Percentiles rank a stretch among this genome's conserved stretches.
Evolutionary conservation across 2,797 vertebrate genomes (phyloP).

Genomic region (Siniperca obscura): DNA sequence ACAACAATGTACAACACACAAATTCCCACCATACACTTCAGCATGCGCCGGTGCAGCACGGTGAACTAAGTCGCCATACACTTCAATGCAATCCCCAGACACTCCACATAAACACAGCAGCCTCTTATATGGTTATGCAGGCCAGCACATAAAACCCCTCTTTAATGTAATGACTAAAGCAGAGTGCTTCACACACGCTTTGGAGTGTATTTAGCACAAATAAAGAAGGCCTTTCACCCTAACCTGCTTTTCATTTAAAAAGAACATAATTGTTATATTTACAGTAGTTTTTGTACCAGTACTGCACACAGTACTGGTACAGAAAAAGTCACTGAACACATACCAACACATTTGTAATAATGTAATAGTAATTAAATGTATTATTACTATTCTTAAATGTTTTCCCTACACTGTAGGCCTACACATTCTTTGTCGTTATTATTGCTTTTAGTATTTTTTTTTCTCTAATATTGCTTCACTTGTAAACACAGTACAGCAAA

Average conservation of each 20-base stretch:
- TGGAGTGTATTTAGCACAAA: conserved; percentile 56
- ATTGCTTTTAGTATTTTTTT: too few relatives aligned
- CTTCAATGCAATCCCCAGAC: conserved; percentile 58
- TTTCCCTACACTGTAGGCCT: too few relatives aligned
- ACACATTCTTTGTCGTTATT: too few relatives aligned
- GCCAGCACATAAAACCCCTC: conserved; percentile 43
- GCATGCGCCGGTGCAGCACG: not conserved
- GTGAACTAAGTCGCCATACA: conserved; percentile 37
- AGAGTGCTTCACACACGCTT: conserved; percentile 47
- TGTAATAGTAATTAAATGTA: too few relatives aligned
- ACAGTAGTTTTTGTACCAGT: conserved; percentile 22
- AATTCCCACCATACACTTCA: conserved; percentile 23
- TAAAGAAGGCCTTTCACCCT: conserved; percentile 42
- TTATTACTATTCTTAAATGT: too few relatives aligned
- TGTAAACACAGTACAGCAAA: too few relatives aligned
- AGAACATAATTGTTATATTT: conserved; percentile 34
- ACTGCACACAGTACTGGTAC: too few relatives aligned
- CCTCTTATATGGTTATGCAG: conserved; percentile 60
- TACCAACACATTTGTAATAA: too few relatives aligned
- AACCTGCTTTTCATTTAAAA: conserved; percentile 38
- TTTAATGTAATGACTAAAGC: conserved; percentile 64
- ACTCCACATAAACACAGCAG: conserved; percentile 55
- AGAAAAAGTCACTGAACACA: too few relatives aligned
- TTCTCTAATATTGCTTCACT: too few relatives aligned
- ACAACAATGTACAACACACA: not conserved